A percentile compares a stretch with the other conserved stretches of the same genome.
phyloP scores from a whole-genome alignment of 1,140 invertebrate genomes.

The Lucilia cuprina region DNA sequence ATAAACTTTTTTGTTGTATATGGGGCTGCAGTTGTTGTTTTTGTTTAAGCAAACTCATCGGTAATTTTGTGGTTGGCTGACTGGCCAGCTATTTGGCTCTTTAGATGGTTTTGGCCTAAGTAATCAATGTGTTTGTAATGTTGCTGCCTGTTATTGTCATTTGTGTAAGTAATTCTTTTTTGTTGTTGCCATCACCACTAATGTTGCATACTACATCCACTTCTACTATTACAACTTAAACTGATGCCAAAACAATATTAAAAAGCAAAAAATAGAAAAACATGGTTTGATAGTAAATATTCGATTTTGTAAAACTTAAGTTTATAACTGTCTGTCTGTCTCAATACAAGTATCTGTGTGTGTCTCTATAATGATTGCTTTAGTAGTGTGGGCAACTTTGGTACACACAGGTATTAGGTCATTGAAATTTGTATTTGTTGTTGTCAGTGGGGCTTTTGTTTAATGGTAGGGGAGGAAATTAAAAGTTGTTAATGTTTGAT shows the following conservation, averaged over 20 bases:
- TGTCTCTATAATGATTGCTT: not conserved
- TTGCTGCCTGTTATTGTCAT: constrained; percentile 3
- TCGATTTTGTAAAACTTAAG: constrained; percentile 19
- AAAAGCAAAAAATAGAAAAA: not conserved
- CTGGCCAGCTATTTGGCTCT: constrained; percentile 31
- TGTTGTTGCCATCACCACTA: not conserved
- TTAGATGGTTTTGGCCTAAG: constrained; percentile 1
- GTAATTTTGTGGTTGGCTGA: constrained; percentile 40
- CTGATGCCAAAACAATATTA: not conserved
- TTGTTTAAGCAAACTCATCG: constrained; percentile 39
- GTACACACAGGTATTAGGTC: not conserved
- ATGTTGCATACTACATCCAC: not conserved
- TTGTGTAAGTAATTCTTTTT: not conserved
- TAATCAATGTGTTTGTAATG: constrained; percentile 21
- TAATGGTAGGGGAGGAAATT: constrained; percentile 24
- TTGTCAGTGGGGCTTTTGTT: not conserved
- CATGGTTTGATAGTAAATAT: not conserved
- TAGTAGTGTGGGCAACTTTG: not conserved
- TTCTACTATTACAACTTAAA: not conserved
- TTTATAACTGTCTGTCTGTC: not conserved
- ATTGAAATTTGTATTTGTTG: constrained; percentile 21
- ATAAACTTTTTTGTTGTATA: not conserved
- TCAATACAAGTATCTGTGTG: not conserved
- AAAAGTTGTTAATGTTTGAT: constrained; percentile 31
- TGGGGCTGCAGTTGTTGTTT: constrained; percentile 5